Evolutionary conservation across 2,797 vertebrate species (phyloP), one percentile per base, ranked within the genome.

Genomic region (Sylvilagus floridanus): DNA sequence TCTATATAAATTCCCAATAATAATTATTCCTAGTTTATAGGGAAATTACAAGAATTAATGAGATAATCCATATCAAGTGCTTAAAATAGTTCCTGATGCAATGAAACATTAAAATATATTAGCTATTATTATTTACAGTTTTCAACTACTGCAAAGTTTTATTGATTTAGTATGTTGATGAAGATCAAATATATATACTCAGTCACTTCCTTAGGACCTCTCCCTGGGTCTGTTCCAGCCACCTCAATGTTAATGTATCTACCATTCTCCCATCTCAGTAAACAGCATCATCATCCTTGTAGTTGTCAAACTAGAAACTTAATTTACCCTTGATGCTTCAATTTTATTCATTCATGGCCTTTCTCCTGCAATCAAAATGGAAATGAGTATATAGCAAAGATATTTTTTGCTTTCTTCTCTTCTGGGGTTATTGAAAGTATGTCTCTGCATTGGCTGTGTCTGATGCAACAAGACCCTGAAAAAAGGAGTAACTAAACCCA

Each of bases 1-100:
- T 47, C n/a, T 60, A 63, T 85, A n/a, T 62, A 93, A 88, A 93
- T 32, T 94, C 57, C 85, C 24, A 47, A 52, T 57, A 68, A 50
- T 62, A 75, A 83, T 26, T 93, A 30, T 57, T 85, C n/a, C 32
- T 68, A 52, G 16, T 22, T 92, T 35, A 71, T 5, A 83, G 32
- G 52, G 19, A 9, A 60, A 35, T n/a, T 90, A 16, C 47, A 92
- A 95, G 68, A 82, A 82, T 93, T 78, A 82, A 91, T 84, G 37
- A 94, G 81, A 84, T 82, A 81, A 85, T 88, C 32, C 66, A 85
- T 32, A 66, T 62, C 50, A 93, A 78, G 17, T 13, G 7, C 50
- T 81, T 82, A 84, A 84, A 82, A 82, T 50, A 85, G 66, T 78
- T 77, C 62, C 82, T 66, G 57, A 52, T 13, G 78, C 78, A 78